phyloP scores from a whole-genome alignment of 2,797 vertebrate species.

The Enteromius anoplus region DNA sequence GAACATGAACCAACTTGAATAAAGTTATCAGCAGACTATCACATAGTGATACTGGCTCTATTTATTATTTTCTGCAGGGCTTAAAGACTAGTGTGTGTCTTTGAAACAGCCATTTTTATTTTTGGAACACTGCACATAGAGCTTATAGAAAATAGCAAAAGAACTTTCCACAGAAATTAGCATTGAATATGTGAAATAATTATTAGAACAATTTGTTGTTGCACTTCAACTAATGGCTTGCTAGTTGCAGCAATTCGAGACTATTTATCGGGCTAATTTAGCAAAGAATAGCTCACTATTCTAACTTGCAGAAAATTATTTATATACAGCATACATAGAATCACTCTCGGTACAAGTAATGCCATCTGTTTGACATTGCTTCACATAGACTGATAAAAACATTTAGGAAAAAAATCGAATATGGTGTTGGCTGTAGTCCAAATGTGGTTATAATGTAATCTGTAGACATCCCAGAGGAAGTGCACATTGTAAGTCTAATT shows the following conservation, averaged over 20 bases:
- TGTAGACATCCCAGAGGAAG: conserved; percentile 44
- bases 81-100: not conserved
- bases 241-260: conserved; percentile 21
- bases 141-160: conserved; percentile 10
- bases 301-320: conserved; percentile 7
- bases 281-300: conserved; percentile 1
- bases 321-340: conserved; percentile 17
- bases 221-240: conserved; percentile 13
- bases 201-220: conserved; percentile 25
- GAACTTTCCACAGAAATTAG: not conserved
- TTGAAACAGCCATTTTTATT: not conserved
- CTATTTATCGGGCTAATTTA: conserved; percentile 7
- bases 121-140: not conserved
- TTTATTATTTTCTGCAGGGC: not conserved
- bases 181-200: not conserved
- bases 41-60: not conserved
- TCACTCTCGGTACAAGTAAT: not conserved
- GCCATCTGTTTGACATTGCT: conserved; percentile 36
- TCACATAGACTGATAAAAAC: conserved; percentile 18
- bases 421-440: conserved; percentile 27
- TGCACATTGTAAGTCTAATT: conserved; percentile 33
- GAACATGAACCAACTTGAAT: conserved; percentile 17
- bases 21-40: conserved; percentile 6
- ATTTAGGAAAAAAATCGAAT: conserved; percentile 19
- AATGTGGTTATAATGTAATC: conserved; percentile 40